phyloP scores from a whole-genome alignment of 2,797 vertebrate species.

The Protonibea diacanthus region DNA sequence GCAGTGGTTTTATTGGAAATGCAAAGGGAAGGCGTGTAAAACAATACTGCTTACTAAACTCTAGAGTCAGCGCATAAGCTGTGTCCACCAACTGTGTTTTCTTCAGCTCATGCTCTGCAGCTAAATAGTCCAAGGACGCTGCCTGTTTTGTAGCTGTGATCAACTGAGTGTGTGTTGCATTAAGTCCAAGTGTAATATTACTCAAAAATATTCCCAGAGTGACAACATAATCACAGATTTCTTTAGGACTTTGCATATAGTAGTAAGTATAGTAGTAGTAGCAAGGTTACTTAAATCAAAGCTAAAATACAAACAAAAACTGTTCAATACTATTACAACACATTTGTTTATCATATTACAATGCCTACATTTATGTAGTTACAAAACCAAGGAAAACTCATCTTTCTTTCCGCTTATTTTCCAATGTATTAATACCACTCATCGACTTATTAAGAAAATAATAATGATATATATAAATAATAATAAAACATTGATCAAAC shows the following conservation, averaged over 20 bases:
- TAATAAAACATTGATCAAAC: neutral
- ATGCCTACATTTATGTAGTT: neutral
- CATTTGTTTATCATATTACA: neutral
- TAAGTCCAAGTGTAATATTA: constrained; percentile 6
- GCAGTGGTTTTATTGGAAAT: constrained; percentile 41
- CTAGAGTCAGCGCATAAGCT: constrained; percentile 15
- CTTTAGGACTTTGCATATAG: neutral
- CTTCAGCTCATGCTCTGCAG: constrained; percentile 33
- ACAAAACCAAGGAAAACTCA: neutral
- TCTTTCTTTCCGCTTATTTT: neutral
- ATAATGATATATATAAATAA: too few relatives aligned
- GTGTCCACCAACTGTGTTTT: constrained; percentile 24
- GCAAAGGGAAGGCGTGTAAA: constrained; percentile 30
- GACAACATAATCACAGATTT: constrained; percentile 8
- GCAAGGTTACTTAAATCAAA: neutral
- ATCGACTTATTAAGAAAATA: neutral
- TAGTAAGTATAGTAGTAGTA: neutral
- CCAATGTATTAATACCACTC: neutral
- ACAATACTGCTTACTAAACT: constrained; percentile 45
- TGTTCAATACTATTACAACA: neutral
- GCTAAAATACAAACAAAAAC: neutral
- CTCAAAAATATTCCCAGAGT: constrained; percentile 16
- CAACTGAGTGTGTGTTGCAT: neutral
- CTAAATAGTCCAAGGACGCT: constrained; percentile 24
- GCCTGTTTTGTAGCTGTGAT: constrained; percentile 25